Base-by-base conservation (phyloP, 2,888 invertebrate species). In the Drosophila diplacantha region DNA sequence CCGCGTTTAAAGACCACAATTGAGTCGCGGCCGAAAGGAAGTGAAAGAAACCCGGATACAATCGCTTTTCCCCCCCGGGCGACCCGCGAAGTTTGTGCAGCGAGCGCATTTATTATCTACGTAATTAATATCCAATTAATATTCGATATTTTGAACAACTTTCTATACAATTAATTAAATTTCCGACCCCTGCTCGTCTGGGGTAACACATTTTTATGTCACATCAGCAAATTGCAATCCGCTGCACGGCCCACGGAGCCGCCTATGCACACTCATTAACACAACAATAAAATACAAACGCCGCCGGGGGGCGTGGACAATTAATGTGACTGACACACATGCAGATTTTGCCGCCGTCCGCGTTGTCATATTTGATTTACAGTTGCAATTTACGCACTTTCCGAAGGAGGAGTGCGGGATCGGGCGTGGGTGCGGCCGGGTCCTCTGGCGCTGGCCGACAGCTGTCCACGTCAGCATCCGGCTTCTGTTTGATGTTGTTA, bases 401-500 rank as follows among this genome's bases (percentile, higher is more conserved):
- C 62, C 65, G 46, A 50, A 41, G 55, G 47, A 44, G 47, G 46
- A 35, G 57, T 39, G 12, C 26, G 34, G 49, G 22, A 44, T 24
- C 35, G 8, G 41, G 53, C 22, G 44, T 26, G 20, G 20, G 41
- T 24, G 41, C n/a, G 41, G 43, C 43, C 41, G 37, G 41, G 53
- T 12, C 47, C 44, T 22, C 24, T 43, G 53, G 41, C 20, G 24
- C 77, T 35, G 60, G 50, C 69, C 61, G 71, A 79, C 76, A 81
- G 76, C 76, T 82, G 83, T 75, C 78, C 71, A 75, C 67, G 66
- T 77, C 79, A 80, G 80, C 69, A 71, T 69, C 52, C 68, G 70
- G 75, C 80, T 78, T 79, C 85, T 87, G 85, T 87, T 87, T 87
- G 87, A 87, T 87, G 87, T 87, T 87, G 87, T 87, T 87, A 87